A percentile compares a stretch with the other conserved stretches of the same genome.
Conservation (phyloP, 1,140 invertebrate genomes). For the Steinernema khuongi region DNA sequence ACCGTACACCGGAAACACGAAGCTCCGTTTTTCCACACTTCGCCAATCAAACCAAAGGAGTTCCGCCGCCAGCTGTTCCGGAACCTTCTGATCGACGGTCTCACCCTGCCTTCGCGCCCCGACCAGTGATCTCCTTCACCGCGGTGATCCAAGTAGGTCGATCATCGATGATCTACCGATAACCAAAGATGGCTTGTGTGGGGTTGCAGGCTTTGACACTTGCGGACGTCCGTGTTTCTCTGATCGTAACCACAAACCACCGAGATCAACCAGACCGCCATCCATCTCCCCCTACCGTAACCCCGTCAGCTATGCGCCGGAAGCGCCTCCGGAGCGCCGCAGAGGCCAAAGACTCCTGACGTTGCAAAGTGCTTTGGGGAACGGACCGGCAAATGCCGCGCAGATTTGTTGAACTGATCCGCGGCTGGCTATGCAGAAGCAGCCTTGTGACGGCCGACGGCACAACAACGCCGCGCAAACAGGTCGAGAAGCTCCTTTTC, state of each 20-base stretch:
- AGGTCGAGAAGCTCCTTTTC: background rate
- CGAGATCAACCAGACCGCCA: background rate
- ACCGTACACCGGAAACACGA: no score
- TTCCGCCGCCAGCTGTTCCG: background rate
- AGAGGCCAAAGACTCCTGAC: slow-evolving; percentile 11
- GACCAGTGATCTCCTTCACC: background rate
- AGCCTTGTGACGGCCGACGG: background rate
- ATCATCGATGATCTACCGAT: no score
- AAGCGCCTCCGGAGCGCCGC: background rate
- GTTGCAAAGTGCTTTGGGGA: background rate
- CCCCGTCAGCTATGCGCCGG: background rate
- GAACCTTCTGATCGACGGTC: background rate
- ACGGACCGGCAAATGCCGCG: background rate
- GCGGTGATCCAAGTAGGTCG: no score
- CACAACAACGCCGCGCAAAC: slow-evolving; percentile 8
- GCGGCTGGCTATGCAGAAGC: background rate
- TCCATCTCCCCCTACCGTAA: background rate
- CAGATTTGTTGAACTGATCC: background rate
- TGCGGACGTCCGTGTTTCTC: background rate
- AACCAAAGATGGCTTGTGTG: no score
- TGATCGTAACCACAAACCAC: background rate
- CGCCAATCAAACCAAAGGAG: background rate
- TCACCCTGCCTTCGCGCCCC: background rate
- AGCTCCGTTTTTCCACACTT: no score
- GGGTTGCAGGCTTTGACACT: no score